A percentile compares a stretch with the other conserved stretches of the same genome.
Conservation (phyloP, 2,113 vertebrate genomes). For the Australoheros scitulus region DNA sequence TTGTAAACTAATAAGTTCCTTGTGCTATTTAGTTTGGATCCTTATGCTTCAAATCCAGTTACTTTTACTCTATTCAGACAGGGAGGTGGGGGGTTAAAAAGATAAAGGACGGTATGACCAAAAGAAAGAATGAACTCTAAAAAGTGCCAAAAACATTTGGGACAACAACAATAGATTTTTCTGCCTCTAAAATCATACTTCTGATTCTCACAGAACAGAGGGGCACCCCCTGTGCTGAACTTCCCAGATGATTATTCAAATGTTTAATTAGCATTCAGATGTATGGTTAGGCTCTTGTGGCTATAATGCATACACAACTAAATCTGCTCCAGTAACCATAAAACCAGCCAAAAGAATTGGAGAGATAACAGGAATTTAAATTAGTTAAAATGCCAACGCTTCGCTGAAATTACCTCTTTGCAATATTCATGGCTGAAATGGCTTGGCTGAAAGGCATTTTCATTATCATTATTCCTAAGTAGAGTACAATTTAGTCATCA, state of each 20-base stretch:
- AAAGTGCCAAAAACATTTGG: neutral
- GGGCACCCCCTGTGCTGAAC: conserved; percentile 9
- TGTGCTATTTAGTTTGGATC: conserved; percentile 83
- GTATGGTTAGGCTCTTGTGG: conserved; percentile 60
- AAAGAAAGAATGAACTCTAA: neutral
- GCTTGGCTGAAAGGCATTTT: conserved; percentile 75
- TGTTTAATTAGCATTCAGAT: conserved; percentile 75
- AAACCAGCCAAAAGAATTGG: conserved; percentile 46
- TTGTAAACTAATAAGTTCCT: conserved; percentile 87
- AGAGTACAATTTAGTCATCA: conserved; percentile 76
- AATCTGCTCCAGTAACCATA: conserved; percentile 64
- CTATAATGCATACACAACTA: conserved; percentile 60
- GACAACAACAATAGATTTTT: conserved; percentile 42
- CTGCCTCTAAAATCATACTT: conserved; percentile 67
- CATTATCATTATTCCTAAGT: conserved; percentile 75
- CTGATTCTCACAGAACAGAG: conserved; percentile 18
- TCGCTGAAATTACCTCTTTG: conserved; percentile 72
- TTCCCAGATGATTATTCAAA: conserved; percentile 67
- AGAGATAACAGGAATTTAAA: conserved; percentile 75
- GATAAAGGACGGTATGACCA: neutral
- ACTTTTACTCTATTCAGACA: conserved; percentile 26
- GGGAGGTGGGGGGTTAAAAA: neutral
- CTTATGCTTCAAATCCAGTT: conserved; percentile 83
- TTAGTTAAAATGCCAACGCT: conserved; percentile 77
- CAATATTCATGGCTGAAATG: conserved; percentile 77